These are phyloP conservation scores for Diaphora mendica DNA, from an alignment of 2,888 invertebrate genomes.

Conservation along the genomic window DNA sequence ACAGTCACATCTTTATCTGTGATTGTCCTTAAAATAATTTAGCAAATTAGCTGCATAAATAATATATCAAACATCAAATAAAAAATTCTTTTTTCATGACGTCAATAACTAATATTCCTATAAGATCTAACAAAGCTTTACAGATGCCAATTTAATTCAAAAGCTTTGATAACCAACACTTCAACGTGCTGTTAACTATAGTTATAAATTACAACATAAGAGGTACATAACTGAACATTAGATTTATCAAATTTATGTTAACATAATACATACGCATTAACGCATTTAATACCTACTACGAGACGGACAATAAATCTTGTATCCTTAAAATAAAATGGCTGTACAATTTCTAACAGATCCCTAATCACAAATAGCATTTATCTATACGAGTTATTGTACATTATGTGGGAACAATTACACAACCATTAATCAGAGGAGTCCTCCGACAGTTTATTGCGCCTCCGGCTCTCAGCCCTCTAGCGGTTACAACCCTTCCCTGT, in stretches of 20 bases:
- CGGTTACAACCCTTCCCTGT: constrained; percentile 71
- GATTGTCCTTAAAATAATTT: not conserved
- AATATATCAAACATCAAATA: not conserved
- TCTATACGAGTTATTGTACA: constrained; percentile 76
- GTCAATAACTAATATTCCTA: not conserved
- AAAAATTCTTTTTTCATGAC: not conserved
- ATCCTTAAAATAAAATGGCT: constrained; percentile 11
- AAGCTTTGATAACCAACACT: not conserved
- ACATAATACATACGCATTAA: not conserved
- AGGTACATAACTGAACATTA: not conserved
- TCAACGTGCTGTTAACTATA: not conserved
- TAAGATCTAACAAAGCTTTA: not conserved
- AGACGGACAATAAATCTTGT: constrained; percentile 1
- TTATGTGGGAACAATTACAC: constrained; percentile 83
- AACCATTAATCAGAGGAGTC: constrained; percentile 78
- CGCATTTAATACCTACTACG: not conserved
- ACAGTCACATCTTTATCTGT: not conserved
- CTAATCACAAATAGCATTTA: constrained; percentile 55
- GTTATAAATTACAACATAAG: not conserved
- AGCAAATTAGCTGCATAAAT: not conserved
- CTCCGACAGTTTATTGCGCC: constrained; percentile 75
- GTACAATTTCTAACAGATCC: constrained; percentile 25
- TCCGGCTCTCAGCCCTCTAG: constrained; percentile 71
- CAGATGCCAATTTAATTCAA: not conserved
- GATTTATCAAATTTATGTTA: not conserved